A percentile compares a stretch with the other conserved stretches of the same genome.
Conservation (phyloP, 1,140 invertebrate species). For the Coelopa frigida region DNA sequence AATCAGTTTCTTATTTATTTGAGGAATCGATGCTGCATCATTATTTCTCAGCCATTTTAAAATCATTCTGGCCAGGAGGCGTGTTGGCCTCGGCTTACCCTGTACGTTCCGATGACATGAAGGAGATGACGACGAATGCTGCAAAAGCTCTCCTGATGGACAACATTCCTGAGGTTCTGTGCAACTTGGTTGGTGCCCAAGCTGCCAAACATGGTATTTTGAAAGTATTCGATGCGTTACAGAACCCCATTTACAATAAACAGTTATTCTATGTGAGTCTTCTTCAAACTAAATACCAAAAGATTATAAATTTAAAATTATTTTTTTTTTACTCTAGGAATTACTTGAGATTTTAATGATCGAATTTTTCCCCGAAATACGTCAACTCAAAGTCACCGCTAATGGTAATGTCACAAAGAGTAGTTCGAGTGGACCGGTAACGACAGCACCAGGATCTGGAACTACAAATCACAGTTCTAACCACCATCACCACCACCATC, state of each 20-base stretch:
- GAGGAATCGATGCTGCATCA: constrained; percentile 86
- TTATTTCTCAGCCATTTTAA: constrained; percentile 73
- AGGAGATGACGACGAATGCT: constrained; percentile 49
- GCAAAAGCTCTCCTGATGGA: constrained; percentile 52
- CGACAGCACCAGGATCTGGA: too few relatives aligned
- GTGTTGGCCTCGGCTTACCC: constrained; percentile 52
- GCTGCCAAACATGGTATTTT: constrained; percentile 73
- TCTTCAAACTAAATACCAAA: constrained; percentile 15
- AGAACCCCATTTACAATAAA: constrained; percentile 81
- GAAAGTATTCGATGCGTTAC: constrained; percentile 81
- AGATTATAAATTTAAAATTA: constrained; percentile 12
- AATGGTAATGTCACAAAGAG: constrained; percentile 22
- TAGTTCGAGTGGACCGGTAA: constrained; percentile 28
- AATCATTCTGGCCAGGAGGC: constrained; percentile 84
- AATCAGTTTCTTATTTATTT: constrained; percentile 78
- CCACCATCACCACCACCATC: too few relatives aligned
- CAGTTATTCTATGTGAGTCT: constrained; percentile 83
- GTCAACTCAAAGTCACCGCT: constrained; percentile 30
- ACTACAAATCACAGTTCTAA: too few relatives aligned
- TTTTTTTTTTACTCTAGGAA: constrained; percentile 50
- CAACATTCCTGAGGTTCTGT: constrained; percentile 71
- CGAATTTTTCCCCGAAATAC: constrained; percentile 68
- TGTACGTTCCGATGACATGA: constrained; percentile 61
- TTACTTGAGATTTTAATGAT: constrained; percentile 64
- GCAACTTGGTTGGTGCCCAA: constrained; percentile 76